Percentiles rank a stretch among this genome's conserved stretches.
These are phyloP conservation scores for Epinephelus awoara DNA, from an alignment of 2,797 vertebrate species.

Conservation along the genomic window DNA sequence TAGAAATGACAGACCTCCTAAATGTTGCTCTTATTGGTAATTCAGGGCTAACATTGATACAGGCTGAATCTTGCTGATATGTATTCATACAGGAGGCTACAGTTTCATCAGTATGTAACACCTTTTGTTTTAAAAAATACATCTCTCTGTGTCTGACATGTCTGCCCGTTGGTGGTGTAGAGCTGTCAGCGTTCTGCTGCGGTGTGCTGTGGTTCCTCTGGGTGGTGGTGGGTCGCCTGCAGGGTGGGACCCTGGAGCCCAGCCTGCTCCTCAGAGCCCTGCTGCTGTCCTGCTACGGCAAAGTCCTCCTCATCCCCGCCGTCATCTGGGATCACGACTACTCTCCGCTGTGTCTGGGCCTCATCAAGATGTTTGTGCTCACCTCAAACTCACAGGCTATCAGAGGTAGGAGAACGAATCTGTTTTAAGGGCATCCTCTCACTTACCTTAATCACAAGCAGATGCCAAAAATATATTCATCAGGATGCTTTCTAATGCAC, in stretches of 20 bases:
- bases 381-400: slow-evolving; percentile 96
- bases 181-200: slow-evolving; percentile 91
- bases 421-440: background rate
- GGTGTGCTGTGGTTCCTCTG: slow-evolving; percentile 90
- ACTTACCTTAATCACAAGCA: background rate
- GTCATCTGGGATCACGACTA: slow-evolving; percentile 99
- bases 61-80: background rate
- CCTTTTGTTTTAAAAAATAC: background rate
- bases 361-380: slow-evolving; percentile 95
- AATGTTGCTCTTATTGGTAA: background rate
- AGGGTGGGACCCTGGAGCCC: slow-evolving; percentile 75
- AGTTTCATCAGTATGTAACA: background rate
- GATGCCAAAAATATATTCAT: no score
- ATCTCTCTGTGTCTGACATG: background rate
- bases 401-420: slow-evolving; percentile 83
- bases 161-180: slow-evolving; percentile 72
- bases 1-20: background rate
- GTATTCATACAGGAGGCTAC: background rate
- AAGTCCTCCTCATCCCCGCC: slow-evolving; percentile 94
- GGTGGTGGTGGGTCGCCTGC: slow-evolving; percentile 73
- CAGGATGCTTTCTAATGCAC: no score
- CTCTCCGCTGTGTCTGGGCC: slow-evolving; percentile 91
- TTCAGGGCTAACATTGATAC: no score
- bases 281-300: slow-evolving; percentile 95
- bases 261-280: slow-evolving; percentile 91